phyloP scores from a whole-genome alignment of 2,888 invertebrate species.

The Hypena proboscidalis region DNA sequence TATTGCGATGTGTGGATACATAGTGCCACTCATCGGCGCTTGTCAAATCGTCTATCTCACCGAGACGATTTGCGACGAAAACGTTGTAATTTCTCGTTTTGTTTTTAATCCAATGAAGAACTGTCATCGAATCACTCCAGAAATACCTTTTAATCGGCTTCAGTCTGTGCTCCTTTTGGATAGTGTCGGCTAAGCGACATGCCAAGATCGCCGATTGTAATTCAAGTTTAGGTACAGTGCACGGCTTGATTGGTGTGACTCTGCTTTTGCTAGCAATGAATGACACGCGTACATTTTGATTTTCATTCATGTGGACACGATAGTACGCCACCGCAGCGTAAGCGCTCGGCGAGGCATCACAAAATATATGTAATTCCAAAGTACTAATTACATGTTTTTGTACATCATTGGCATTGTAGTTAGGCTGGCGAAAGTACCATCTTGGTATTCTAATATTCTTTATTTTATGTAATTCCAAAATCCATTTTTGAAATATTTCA shows the following conservation, averaged over 20 bases:
- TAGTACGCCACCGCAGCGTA: too few relatives aligned
- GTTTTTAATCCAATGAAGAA: slow-evolving; percentile 16
- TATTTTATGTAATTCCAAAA: slow-evolving; percentile 2
- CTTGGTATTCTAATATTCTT: slow-evolving; percentile 8
- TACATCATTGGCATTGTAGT: not conserved
- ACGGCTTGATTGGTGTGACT: slow-evolving; percentile 1
- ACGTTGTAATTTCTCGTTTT: slow-evolving; percentile 12
- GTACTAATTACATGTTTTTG: too few relatives aligned
- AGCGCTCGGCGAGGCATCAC: too few relatives aligned
- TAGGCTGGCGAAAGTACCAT: not conserved
- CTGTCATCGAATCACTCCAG: slow-evolving; percentile 20
- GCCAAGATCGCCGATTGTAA: slow-evolving; percentile 10
- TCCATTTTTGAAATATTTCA: too few relatives aligned
- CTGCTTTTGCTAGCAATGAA: slow-evolving; percentile 14
- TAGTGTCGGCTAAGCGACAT: slow-evolving; percentile 1
- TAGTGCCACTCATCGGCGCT: slow-evolving; percentile 11
- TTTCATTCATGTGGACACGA: not conserved
- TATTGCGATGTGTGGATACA: slow-evolving; percentile 9
- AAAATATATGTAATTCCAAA: not conserved
- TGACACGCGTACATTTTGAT: not conserved
- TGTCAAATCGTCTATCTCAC: slow-evolving; percentile 23
- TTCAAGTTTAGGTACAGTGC: slow-evolving; percentile 5
- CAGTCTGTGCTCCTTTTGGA: slow-evolving; percentile 10
- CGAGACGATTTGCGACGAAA: slow-evolving; percentile 16
- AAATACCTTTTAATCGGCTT: slow-evolving; percentile 2